phyloP scores from a whole-genome alignment of 2,797 vertebrate species.

The Acrossocheilus wenchowensis region DNA sequence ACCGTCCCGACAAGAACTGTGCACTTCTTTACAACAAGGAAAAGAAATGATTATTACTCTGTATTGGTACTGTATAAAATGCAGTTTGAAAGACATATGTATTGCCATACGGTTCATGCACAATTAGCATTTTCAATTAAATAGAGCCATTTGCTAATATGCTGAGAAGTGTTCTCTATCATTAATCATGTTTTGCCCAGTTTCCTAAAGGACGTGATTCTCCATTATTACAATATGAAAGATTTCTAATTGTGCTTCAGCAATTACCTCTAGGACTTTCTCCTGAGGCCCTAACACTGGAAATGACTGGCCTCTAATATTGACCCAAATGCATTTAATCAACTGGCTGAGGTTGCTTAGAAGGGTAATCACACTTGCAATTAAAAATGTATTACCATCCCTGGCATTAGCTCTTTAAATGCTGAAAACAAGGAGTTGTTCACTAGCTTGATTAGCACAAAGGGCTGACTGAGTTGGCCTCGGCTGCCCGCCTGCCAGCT shows the following conservation, averaged over 20 bases:
- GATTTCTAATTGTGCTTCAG: conserved; percentile 78
- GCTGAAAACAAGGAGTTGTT: conserved; percentile 60
- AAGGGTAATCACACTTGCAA: conserved; percentile 80
- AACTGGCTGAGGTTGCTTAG: conserved; percentile 75
- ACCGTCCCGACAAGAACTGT: neutral
- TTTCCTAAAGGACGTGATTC: conserved; percentile 75
- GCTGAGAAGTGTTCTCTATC: conserved; percentile 41
- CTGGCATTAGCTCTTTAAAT: conserved; percentile 63
- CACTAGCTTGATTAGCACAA: conserved; percentile 64
- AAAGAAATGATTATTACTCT: conserved; percentile 2
- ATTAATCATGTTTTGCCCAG: conserved; percentile 68
- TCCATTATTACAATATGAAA: conserved; percentile 80
- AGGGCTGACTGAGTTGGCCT: conserved; percentile 47
- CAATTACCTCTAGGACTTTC: conserved; percentile 76
- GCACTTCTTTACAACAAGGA: conserved; percentile 12
- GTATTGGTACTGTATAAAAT: conserved; percentile 22
- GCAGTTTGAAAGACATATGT: conserved; percentile 24
- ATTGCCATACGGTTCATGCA: conserved; percentile 49
- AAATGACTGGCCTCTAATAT: conserved; percentile 81
- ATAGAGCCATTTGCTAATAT: conserved; percentile 71
- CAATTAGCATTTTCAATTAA: conserved; percentile 62
- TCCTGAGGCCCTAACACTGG: conserved; percentile 74
- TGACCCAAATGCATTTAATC: conserved; percentile 82
- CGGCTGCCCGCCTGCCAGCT: conserved; percentile 35
- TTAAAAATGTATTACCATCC: conserved; percentile 81